phyloP scores from a whole-genome alignment of 2,797 vertebrate species.

The Acipenser ruthenus region DNA sequence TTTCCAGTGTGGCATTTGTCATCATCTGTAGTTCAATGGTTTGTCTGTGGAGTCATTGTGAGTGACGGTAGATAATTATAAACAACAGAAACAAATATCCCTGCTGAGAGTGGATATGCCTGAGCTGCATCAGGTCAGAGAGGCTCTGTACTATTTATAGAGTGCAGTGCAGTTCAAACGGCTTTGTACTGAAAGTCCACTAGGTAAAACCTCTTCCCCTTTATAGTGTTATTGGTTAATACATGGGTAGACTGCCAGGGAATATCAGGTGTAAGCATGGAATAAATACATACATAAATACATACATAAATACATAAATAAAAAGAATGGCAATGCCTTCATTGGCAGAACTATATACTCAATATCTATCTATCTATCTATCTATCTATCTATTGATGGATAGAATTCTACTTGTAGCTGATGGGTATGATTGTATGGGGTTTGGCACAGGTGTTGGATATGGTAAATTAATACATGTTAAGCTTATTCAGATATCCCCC shows the following conservation, averaged over 20 bases:
- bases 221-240: too few species aligned
- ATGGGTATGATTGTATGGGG: too few species aligned
- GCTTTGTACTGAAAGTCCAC: constrained; percentile 26
- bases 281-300: constrained; percentile 3
- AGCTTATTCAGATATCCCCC: too few species aligned
- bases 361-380: too few species aligned
- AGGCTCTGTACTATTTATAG: constrained; percentile 32
- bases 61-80: constrained; percentile 49
- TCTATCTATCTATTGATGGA: not conserved
- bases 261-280: too few species aligned
- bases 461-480: too few species aligned
- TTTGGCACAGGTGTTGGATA: too few species aligned
- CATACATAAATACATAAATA: constrained; percentile 1
- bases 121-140: constrained; percentile 22
- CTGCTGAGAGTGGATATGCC: constrained; percentile 25
- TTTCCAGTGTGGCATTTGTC: constrained; percentile 49
- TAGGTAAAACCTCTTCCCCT: constrained; percentile 11
- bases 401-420: not conserved
- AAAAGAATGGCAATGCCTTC: not conserved
- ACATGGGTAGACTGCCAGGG: too few species aligned
- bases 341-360: too few species aligned
- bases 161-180: constrained; percentile 14
- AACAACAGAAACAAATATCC: constrained; percentile 43
- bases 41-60: constrained; percentile 39
- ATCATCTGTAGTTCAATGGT: constrained; percentile 51